phyloP scores from a whole-genome alignment of 2,797 vertebrate genomes.

The Anguilla obscura region DNA sequence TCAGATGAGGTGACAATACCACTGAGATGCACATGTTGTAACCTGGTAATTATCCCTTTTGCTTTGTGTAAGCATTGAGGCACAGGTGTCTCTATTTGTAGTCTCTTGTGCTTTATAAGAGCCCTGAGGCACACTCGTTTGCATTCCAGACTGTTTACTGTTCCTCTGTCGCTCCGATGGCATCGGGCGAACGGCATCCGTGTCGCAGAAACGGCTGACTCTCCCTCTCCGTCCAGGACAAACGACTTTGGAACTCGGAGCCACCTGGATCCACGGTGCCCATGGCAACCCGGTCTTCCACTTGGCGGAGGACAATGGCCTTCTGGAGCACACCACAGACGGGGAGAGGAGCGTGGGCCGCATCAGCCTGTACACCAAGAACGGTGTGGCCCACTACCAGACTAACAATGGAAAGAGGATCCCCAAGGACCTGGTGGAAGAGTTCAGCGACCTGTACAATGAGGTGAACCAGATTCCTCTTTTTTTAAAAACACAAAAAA shows the following conservation, averaged over 20 bases:
- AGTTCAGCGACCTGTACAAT: conserved; percentile 99
- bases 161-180: neutral
- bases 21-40: neutral
- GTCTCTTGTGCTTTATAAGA: neutral
- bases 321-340: conserved; percentile 93
- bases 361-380: conserved; percentile 96
- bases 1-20: neutral
- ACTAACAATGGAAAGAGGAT: conserved; percentile 89
- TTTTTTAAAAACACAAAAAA: neutral
- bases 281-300: conserved; percentile 97
- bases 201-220: neutral
- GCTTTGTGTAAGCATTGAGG: neutral
- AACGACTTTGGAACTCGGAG: conserved; percentile 97
- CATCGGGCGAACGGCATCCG: neutral
- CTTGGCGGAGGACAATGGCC: conserved; percentile 95
- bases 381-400: conserved; percentile 96
- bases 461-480: conserved; percentile 74
- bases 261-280: conserved; percentile 99
- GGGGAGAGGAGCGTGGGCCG: conserved; percentile 89
- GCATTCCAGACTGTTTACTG: neutral
- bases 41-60: neutral
- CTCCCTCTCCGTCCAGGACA: conserved; percentile 69
- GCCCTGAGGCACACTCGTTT: neutral
- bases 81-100: neutral
- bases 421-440: conserved; percentile 98